Evolutionary conservation across 2,113 vertebrate genomes (phyloP), one percentile per base, ranked within the genome.

Genomic region (Actinemys pallida): DNA sequence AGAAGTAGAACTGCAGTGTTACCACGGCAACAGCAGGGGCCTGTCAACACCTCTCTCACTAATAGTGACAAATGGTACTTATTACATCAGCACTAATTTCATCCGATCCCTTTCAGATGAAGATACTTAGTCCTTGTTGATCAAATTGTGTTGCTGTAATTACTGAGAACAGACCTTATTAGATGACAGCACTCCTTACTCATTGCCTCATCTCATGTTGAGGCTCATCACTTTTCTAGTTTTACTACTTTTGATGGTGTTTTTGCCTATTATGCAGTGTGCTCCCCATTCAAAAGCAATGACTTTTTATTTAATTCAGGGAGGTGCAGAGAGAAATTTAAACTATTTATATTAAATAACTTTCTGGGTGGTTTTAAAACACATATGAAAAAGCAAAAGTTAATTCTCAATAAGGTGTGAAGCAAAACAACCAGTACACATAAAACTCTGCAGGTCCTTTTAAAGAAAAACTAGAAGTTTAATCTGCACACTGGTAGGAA

Each of bases 71-170:
- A 99, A 99, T 99, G 98, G 98, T 98, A 98, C 99, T 99, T 99
- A 99, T 98, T 99, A 99, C 99, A 99, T 99, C 98, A 99, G 99
- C 98, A 98, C 99, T 99, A 99, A 99, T 99, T 99, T 98, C 98
- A 98, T 98, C 97, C 89, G 97, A 98, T 99, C 98, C 98, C 98
- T 98, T 98, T 99, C 98, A 98, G 98, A 99, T 99, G 98, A 99
- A 99, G 99, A 99, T 99, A 98, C 98, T 99, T 99, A 99, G 98
- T 98, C 98, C 98, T 98, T 93, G 87, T 98, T 99, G 99, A 99
- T 99, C 99, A 99, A 99, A 99, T 99, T 99, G 98, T 99, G 98
- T 99, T 96, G 92, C 98, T 98, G 98, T 99, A 99, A 99, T 99
- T 99, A 99, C 99, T 99, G 98, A 98, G 99, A 98, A 98, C 98